phyloP scores from a whole-genome alignment of 1,140 invertebrate genomes.

The Aphelenchoides fujianensis region DNA sequence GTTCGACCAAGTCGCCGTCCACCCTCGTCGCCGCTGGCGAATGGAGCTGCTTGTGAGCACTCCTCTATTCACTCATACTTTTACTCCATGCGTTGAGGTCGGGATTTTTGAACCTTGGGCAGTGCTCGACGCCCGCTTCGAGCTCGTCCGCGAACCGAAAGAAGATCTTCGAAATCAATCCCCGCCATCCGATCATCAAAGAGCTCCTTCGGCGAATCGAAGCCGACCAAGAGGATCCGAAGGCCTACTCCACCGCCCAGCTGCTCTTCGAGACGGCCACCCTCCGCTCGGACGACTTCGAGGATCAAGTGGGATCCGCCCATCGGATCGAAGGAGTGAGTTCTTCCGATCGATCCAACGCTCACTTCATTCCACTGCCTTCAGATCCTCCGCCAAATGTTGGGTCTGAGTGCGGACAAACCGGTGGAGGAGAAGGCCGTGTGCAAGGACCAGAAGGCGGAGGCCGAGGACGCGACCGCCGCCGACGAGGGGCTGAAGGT shows the following conservation, averaged over 20 bases:
- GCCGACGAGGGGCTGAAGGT: constrained; percentile 43
- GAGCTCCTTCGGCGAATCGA: constrained; percentile 81
- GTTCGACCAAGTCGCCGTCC: constrained; percentile 86
- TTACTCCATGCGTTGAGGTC: no score
- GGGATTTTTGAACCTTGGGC: constrained; percentile 94
- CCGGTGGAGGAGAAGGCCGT: constrained; percentile 67
- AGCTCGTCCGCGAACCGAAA: constrained; percentile 88
- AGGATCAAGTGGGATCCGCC: constrained; percentile 81
- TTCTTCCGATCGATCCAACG: constrained; percentile 28
- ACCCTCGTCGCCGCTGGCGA: constrained; percentile 90
- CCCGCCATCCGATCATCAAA: constrained; percentile 88
- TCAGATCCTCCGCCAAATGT: constrained; percentile 66
- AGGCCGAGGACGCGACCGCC: constrained; percentile 41
- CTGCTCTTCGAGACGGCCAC: constrained; percentile 89
- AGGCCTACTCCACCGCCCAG: constrained; percentile 79
- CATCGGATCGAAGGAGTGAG: constrained; percentile 72
- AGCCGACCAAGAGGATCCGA: constrained; percentile 73
- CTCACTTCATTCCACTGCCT: neutral
- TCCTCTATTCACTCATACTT: no score
- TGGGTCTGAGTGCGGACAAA: constrained; percentile 79
- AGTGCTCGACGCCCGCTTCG: constrained; percentile 83
- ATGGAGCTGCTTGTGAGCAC: constrained; percentile 99
- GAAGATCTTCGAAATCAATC: constrained; percentile 96
- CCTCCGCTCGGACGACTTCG: constrained; percentile 82
- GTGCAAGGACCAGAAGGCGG: constrained; percentile 52